Evolutionary conservation across 1,140 invertebrate species (phyloP).

Genomic region (Drosophila willistoni): DNA sequence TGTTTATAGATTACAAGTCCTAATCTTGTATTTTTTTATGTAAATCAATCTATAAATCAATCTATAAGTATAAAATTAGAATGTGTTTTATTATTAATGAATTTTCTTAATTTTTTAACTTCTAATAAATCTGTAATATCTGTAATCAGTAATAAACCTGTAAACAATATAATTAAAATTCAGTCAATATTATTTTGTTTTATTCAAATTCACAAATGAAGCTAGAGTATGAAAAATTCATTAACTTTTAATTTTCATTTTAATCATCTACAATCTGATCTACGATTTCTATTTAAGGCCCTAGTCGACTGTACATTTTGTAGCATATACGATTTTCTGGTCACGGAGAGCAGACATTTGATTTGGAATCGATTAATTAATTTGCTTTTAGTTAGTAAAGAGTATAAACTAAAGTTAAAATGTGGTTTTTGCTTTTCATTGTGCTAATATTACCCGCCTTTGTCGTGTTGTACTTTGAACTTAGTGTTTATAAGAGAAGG

Average conservation of each 20-base stretch:
- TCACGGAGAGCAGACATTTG: conserved; percentile 19
- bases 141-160: no score
- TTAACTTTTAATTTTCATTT: neutral
- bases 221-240: neutral
- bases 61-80: no score
- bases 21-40: no score
- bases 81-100: no score
- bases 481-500: conserved; percentile 2
- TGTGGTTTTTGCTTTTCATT: conserved; percentile 9
- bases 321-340: conserved; percentile 22
- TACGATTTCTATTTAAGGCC: neutral
- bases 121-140: no score
- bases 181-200: neutral
- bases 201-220: neutral
- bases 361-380: neutral
- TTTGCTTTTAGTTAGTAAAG: conserved; percentile 14
- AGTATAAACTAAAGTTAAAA: neutral
- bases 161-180: no score
- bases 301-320: conserved; percentile 7
- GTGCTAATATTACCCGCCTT: conserved; percentile 1
- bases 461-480: conserved; percentile 6
- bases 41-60: no score
- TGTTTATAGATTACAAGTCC: no score
- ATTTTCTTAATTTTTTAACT: no score
- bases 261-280: neutral